These are phyloP conservation scores for Empidonax traillii DNA, from an alignment of 2,113 vertebrate genomes.

Conservation along the genomic window DNA sequence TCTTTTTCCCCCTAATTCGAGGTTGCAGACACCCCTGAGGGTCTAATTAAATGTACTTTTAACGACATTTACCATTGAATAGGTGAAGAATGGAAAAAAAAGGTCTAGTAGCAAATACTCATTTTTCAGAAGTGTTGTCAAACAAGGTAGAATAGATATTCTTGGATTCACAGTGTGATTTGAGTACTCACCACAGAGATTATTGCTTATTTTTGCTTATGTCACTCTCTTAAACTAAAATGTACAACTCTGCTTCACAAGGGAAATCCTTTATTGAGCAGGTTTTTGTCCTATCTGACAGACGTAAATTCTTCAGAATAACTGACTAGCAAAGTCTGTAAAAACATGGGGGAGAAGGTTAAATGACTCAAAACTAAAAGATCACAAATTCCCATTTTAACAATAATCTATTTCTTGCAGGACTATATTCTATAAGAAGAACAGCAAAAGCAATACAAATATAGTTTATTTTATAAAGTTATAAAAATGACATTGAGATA, in stretches of 20 bases:
- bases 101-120: neutral
- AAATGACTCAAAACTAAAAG: neutral
- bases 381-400: neutral
- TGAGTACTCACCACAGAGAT: neutral
- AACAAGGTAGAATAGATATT: neutral
- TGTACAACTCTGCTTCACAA: neutral
- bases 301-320: neutral
- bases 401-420: neutral
- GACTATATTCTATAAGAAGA: neutral
- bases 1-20: neutral
- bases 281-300: neutral
- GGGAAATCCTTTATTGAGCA: neutral
- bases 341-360: neutral
- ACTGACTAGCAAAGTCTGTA: neutral
- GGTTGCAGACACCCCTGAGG: neutral
- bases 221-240: neutral
- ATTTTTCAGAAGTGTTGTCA: neutral
- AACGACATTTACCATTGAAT: neutral
- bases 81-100: neutral
- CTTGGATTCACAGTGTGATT: neutral
- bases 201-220: neutral
- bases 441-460: neutral
- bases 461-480: neutral
- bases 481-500: neutral
- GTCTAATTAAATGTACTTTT: neutral